Conservation (phyloP, 2,888 invertebrate genomes). For the Scaptodrosophila latifasciaeformis region DNA sequence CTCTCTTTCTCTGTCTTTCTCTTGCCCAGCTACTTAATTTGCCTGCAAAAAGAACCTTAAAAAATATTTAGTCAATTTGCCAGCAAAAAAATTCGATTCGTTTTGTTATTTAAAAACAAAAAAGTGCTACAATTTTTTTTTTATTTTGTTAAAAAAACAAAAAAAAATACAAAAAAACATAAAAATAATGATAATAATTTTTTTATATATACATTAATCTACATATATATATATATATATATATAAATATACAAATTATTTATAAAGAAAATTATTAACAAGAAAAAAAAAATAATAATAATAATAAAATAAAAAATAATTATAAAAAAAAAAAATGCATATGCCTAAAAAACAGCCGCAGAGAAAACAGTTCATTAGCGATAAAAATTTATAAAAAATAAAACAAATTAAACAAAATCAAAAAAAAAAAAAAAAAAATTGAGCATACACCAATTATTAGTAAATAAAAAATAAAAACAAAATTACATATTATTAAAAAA, state of each 20-base stretch:
- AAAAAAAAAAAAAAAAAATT: constrained; percentile 34
- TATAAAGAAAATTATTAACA: constrained; percentile 10
- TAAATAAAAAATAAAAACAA: constrained; percentile 23
- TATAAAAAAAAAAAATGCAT: constrained; percentile 12
- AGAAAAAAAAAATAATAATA: constrained; percentile 48
- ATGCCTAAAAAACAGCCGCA: too few relatives aligned
- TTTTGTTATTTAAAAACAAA: too few relatives aligned
- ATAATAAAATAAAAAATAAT: constrained; percentile 25
- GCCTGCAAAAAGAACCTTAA: too few relatives aligned
- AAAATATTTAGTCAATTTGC: too few relatives aligned
- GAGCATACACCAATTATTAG: constrained; percentile 59
- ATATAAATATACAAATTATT: constrained; percentile 12
- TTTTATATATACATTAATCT: constrained; percentile 48
- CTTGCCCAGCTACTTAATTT: too few relatives aligned
- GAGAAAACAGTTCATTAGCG: too few relatives aligned
- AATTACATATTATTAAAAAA: constrained; percentile 16
- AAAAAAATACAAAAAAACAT: constrained; percentile 19
- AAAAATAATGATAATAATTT: constrained; percentile 66
- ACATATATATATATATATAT: constrained; percentile 31
- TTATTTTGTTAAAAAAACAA: background rate
- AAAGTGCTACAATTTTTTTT: too few relatives aligned
- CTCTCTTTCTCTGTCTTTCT: too few relatives aligned
- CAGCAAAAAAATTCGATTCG: too few relatives aligned
- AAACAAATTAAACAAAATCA: constrained; percentile 6
- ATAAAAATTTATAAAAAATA: too few relatives aligned